Percentiles rank a stretch among this genome's conserved stretches.
Conservation (phyloP, 2,888 invertebrate species). For the Lepidocyrtinus sp. region DNA sequence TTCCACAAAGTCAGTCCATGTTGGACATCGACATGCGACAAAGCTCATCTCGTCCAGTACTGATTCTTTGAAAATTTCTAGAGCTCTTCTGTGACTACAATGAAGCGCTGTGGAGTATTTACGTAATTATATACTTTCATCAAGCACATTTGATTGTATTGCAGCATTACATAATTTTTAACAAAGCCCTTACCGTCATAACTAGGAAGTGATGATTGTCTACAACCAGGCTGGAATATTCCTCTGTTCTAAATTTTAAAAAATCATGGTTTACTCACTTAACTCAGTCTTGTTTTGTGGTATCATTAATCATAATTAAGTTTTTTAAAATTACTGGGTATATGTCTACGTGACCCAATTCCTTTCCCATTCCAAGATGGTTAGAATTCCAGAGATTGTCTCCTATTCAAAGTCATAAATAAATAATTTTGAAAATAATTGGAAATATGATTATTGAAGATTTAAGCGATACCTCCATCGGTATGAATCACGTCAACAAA, state of each 20-base stretch:
- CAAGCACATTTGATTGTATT: neutral
- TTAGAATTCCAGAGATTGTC: slow-evolving; percentile 63
- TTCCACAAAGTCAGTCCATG: slow-evolving; percentile 41
- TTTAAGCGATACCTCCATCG: too few species aligned
- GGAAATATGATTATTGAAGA: neutral
- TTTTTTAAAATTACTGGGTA: slow-evolving; percentile 39
- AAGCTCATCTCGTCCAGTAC: slow-evolving; percentile 45
- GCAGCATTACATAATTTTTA: neutral
- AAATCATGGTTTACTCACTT: too few species aligned
- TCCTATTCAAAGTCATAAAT: slow-evolving; percentile 58
- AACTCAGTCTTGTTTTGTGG: too few species aligned
- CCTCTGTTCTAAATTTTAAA: slow-evolving; percentile 55
- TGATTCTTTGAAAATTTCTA: slow-evolving; percentile 61
- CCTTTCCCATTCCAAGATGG: slow-evolving; percentile 62
- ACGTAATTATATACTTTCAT: neutral
- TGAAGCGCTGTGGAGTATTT: slow-evolving; percentile 43
- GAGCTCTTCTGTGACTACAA: slow-evolving; percentile 61
- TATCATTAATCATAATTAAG: too few species aligned
- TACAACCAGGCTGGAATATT: slow-evolving; percentile 65
- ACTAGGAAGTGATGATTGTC: slow-evolving; percentile 41
- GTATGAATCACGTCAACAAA: slow-evolving; percentile 52
- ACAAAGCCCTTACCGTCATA: slow-evolving; percentile 51
- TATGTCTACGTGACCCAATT: slow-evolving; percentile 54
- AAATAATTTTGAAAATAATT: slow-evolving; percentile 5
- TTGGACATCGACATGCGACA: slow-evolving; percentile 56